Evolutionary conservation across 2,797 vertebrate genomes (phyloP).

Genomic region (Glyptemys insculpta): DNA sequence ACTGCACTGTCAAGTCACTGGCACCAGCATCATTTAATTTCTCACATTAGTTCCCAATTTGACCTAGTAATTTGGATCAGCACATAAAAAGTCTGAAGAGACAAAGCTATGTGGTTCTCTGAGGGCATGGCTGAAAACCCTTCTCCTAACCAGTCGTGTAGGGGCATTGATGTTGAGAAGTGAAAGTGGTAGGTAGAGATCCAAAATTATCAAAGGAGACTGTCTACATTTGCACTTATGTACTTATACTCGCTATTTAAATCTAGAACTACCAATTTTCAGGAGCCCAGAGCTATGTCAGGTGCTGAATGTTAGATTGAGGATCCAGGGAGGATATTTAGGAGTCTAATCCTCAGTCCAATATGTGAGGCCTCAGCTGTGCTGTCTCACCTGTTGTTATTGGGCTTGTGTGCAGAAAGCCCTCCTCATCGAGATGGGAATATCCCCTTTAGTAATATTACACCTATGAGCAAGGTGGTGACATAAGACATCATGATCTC

Average conservation of each 20-base stretch:
- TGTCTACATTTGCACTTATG: neutral
- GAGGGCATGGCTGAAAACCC: neutral
- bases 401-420: neutral
- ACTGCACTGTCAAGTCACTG: neutral
- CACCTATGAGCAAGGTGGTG: neutral
- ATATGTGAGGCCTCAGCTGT: neutral
- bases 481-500: neutral
- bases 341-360: neutral
- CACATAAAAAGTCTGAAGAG: neutral
- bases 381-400: neutral
- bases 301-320: neutral
- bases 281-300: neutral
- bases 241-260: neutral
- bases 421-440: neutral
- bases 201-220: neutral
- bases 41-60: neutral
- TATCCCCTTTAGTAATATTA: neutral
- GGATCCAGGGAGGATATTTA: neutral
- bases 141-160: neutral
- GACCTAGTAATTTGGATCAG: neutral
- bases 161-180: neutral
- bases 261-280: neutral
- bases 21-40: neutral
- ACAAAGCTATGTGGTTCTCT: neutral
- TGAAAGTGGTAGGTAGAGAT: neutral